These are phyloP conservation scores for Desmodus rotundus DNA, from an alignment of 2,113 vertebrate genomes.

Conservation along the genomic window DNA sequence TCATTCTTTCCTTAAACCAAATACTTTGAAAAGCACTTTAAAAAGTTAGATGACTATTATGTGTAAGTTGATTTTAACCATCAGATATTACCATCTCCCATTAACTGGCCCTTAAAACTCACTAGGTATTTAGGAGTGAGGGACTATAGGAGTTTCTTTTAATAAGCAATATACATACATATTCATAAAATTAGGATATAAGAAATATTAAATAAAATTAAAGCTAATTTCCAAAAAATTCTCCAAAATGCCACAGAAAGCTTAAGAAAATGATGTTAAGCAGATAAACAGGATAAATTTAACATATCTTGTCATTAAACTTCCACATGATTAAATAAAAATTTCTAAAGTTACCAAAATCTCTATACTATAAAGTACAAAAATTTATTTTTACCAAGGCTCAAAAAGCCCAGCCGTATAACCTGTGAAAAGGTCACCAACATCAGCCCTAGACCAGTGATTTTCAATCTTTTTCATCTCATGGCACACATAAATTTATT, in stretches of 20 bases:
- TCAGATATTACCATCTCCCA: neutral
- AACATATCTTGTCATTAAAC: neutral
- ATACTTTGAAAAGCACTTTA: slow-evolving; percentile 17
- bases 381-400: neutral
- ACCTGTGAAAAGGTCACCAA: neutral
- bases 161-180: neutral
- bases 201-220: neutral
- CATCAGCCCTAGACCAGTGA: neutral
- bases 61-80: neutral
- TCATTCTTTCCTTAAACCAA: slow-evolving; percentile 31
- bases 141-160: neutral
- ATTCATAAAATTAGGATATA: neutral
- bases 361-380: neutral
- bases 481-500: neutral
- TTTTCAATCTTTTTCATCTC: neutral
- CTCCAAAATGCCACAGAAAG: neutral
- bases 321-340: neutral
- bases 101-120: neutral
- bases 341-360: neutral
- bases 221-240: slow-evolving; percentile 3
- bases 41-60: neutral
- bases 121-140: neutral
- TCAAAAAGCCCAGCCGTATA: neutral
- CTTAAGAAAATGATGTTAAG: neutral
- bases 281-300: neutral